These are phyloP conservation scores for Galeopterus variegatus DNA, from an alignment of 2,113 vertebrate species.

Conservation along the genomic window DNA sequence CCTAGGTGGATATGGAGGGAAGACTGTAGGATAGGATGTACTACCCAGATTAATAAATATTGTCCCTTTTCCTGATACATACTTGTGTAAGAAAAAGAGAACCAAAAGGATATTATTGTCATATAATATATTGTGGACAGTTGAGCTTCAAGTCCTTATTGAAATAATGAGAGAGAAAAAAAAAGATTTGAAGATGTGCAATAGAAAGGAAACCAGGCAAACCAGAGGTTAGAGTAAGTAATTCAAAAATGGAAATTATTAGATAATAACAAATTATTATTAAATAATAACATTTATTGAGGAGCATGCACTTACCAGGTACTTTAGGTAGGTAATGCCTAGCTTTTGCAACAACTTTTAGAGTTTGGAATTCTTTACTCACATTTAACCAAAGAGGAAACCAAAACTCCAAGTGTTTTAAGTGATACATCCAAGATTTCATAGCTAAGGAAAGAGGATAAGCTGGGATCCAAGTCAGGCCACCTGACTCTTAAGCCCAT, in stretches of 20 bases:
- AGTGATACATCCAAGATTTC: not conserved
- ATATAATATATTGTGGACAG: not conserved
- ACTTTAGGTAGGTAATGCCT: not conserved
- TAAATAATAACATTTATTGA: not conserved
- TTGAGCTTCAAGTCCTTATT: not conserved
- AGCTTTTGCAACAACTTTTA: not conserved
- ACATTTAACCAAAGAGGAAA: not conserved
- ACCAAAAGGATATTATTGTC: not conserved
- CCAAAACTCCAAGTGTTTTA: not conserved
- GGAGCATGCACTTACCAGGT: not conserved
- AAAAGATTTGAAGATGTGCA: not conserved
- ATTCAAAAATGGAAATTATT: not conserved
- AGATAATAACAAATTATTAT: not conserved
- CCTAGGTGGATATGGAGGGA: not conserved
- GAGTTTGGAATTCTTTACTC: not conserved
- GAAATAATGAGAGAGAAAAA: constrained; percentile 31
- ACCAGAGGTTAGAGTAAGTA: not conserved
- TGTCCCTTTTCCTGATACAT: not conserved
- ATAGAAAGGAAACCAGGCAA: not conserved
- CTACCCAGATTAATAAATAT: not conserved
- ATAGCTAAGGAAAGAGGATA: not conserved
- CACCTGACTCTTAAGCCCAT: not conserved
- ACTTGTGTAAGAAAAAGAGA: constrained; percentile 4
- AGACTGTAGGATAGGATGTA: not conserved
- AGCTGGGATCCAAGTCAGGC: not conserved